Evolutionary conservation across 1,140 invertebrate species (phyloP).

Genomic region (Xylocopa sonorina): DNA sequence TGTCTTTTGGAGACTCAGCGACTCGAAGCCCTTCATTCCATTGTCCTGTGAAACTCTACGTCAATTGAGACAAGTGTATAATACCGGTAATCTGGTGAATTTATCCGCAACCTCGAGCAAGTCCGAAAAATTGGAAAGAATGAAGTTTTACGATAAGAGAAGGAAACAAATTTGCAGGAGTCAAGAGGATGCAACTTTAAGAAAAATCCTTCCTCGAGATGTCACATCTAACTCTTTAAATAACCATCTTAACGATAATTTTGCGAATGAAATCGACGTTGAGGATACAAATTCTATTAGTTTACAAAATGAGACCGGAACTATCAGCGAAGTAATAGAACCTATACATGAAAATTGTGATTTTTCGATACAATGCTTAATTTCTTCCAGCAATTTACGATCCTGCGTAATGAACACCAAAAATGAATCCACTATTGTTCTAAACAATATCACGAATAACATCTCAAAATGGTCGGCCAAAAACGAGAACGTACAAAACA

Average conservation of each 20-base stretch:
- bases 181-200: not conserved
- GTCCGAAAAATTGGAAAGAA: slow-evolving; percentile 52
- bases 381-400: not conserved
- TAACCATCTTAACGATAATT: not conserved
- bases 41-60: slow-evolving; percentile 39
- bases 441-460: not conserved
- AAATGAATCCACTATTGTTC: not conserved
- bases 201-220: not conserved
- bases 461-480: not conserved
- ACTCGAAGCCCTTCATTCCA: slow-evolving; percentile 60
- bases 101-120: not conserved
- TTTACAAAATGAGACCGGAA: not conserved
- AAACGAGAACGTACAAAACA: not conserved
- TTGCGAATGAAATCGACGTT: no score
- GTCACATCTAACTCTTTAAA: not conserved
- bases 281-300: not conserved
- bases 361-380: slow-evolving; percentile 2
- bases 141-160: slow-evolving; percentile 55
- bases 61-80: slow-evolving; percentile 30
- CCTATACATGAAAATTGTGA: not conserved
- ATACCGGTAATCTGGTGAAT: not conserved
- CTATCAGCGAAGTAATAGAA: not conserved
- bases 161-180: slow-evolving; percentile 29
- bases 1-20: slow-evolving; percentile 42
- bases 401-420: not conserved